Evolutionary conservation across 2,113 vertebrate genomes (phyloP), one percentile per base, ranked within the genome.

Genomic region (Loxodonta africana): DNA sequence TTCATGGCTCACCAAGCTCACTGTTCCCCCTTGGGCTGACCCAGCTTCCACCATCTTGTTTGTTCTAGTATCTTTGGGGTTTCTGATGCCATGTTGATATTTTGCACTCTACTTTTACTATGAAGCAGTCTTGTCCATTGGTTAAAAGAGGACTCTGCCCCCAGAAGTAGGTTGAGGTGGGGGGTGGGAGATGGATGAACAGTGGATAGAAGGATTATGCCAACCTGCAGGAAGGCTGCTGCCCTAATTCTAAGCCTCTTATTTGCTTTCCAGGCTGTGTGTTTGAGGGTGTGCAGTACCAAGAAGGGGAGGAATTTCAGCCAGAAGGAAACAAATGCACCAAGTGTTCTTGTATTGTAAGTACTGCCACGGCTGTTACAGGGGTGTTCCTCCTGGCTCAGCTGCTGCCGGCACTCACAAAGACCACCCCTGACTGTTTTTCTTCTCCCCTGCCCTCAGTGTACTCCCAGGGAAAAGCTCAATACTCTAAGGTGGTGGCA

Each of bases 271-370:
- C 98, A 99, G 99, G 99, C 62, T 99, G 99, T 95, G 98, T 99
- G 97, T 99, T 99, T 95, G 99, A 99, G 98, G 99, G 99, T 23
- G 99, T 98, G 63, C 98, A 99, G 91, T 99, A 99, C 98, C 99
- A 98, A 96, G 99, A 99, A 98, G 99, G 99, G 96, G 99, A 99
- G 97, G 99, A 99, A 97, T 99, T 99, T 98, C 99, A 98, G 95
- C 99, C 99, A 8, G 99, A 99, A 98, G 99, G 99, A 71, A 99
- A 99, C 97, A 99, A 99, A 88, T 99, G 99, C 96, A 99, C 99
- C 98, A 99, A 98, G 97, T 99, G 99, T 94, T 99, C 98, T 93
- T 99, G 99, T 98, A 98, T 99, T 90, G 99, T 99, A 98, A 99
- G 99, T 99, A 98, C 97, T 97, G 25, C 20, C 5, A 6, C 63